Percentiles rank a stretch among this genome's conserved stretches.
Conservation (phyloP, 2,113 vertebrate species). For the Takifugu flavidus region DNA sequence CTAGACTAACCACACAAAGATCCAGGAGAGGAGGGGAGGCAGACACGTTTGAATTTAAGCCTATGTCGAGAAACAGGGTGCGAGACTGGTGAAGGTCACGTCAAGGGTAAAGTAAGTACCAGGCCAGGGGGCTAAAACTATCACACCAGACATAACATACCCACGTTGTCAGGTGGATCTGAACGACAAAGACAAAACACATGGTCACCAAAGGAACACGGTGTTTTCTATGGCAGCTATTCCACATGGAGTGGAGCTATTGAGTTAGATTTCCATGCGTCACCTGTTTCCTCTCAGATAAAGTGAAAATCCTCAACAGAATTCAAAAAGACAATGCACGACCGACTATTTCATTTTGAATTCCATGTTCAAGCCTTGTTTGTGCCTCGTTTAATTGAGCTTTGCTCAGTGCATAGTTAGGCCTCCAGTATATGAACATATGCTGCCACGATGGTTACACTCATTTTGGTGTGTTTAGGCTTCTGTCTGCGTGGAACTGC, state of each 20-base stretch:
- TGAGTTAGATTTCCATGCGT: conserved; percentile 49
- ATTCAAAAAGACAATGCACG: background rate
- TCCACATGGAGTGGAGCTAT: conserved; percentile 55
- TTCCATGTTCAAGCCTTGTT: too few species aligned
- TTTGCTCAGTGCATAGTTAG: too few species aligned
- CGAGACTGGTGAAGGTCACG: conserved; percentile 36
- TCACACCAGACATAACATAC: conserved; percentile 73
- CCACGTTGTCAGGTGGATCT: conserved; percentile 74
- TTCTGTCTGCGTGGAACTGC: too few species aligned
- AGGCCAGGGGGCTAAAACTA: conserved; percentile 37
- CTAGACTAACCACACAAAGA: conserved; percentile 52
- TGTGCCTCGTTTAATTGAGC: too few species aligned
- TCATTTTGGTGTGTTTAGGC: too few species aligned
- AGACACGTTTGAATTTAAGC: conserved; percentile 10
- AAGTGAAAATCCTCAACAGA: conserved; percentile 45
- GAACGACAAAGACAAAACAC: conserved; percentile 72
- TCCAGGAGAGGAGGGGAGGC: background rate
- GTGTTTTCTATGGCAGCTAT: conserved; percentile 67
- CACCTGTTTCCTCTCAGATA: conserved; percentile 38
- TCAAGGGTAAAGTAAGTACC: conserved; percentile 31
- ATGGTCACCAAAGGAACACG: conserved; percentile 60
- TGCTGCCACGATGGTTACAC: too few species aligned
- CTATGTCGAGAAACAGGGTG: conserved; percentile 25
- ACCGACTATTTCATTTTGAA: too few species aligned
- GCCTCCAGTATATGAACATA: too few species aligned